phyloP scores from a whole-genome alignment of 2,113 vertebrate genomes.

The Antechinus flavipes region DNA sequence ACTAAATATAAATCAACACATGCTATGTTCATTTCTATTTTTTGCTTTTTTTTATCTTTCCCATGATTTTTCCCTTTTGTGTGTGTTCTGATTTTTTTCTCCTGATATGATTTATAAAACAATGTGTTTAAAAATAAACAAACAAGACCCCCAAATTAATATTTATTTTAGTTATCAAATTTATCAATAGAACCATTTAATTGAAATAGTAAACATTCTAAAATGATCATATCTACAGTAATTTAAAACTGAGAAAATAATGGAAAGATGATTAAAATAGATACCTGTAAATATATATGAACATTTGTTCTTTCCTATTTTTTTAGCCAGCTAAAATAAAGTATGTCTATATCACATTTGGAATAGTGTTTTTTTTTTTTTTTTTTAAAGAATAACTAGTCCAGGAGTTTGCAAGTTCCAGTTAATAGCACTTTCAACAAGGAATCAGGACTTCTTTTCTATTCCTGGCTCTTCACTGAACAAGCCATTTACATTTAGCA shows the following conservation, averaged over 20 bases:
- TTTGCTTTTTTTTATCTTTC: too few species aligned
- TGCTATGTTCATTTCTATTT: too few species aligned
- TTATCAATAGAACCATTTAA: constrained; percentile 5
- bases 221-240: constrained; percentile 29
- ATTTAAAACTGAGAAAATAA: constrained; percentile 28
- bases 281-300: neutral
- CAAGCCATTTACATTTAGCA: neutral
- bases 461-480: neutral
- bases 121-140: too few species aligned
- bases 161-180: constrained; percentile 56
- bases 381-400: constrained; percentile 16
- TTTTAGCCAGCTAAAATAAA: constrained; percentile 24
- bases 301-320: neutral
- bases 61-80: too few species aligned
- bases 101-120: too few species aligned
- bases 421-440: constrained; percentile 12
- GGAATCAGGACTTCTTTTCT: neutral
- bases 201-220: constrained; percentile 44
- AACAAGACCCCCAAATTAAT: constrained; percentile 32
- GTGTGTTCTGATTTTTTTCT: too few species aligned
- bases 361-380: neutral
- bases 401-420: neutral
- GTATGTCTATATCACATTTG: constrained; percentile 3
- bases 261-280: constrained; percentile 3
- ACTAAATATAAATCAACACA: too few species aligned